Base-by-base conservation (phyloP, 1,140 invertebrate species). In the Pararge aegeria region DNA sequence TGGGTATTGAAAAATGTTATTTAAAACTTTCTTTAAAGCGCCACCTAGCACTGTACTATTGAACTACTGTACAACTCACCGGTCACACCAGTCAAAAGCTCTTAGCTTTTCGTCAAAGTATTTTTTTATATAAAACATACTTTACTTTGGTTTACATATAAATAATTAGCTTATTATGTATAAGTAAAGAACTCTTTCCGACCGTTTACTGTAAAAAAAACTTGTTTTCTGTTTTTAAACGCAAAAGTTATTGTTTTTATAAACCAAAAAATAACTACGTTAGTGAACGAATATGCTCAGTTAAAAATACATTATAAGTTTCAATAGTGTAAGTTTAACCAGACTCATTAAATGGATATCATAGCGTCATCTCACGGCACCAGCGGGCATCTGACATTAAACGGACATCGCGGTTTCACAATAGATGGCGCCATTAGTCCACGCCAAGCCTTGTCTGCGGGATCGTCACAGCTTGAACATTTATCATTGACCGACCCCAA, bases 361-460 rank as follows among this genome's bases (percentile, higher is more conserved):
- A 27, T 21, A 64, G 61, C 66, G 78, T 65, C 75, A 78, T 70
- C 74, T 75, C 57, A 54, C 65, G 67, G 52, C 58, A 64, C 44
- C 57, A 71, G 70, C 55, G 53, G 62, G 55, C 66, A 74, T 62
- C 68, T 64, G 68, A 75, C 69, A 73, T 64, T 62, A 51, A 66
- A 37, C 63, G 73, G 71, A 82, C 72, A 75, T 50, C 67, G 75
- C 55, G 67, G 68, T 56, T 68, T 64, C 57, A 67, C 73, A 72
- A 88, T 83, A 86, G 85, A 88, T 88, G 85, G 77, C 83, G 78
- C 68, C 68, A 88, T 85, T 86, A 83, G 80, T 86, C 61, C 46
- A 10, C 58, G 83, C 83, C 85, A 78, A 57, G 69, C 30, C n/a
- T 34, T 70, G 61, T 64, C 73, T 67, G 52, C 68, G 64, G 64